A percentile compares a stretch with the other conserved stretches of the same genome.
Conservation (phyloP, 2,888 invertebrate genomes). For the Luperina nickerlii region DNA sequence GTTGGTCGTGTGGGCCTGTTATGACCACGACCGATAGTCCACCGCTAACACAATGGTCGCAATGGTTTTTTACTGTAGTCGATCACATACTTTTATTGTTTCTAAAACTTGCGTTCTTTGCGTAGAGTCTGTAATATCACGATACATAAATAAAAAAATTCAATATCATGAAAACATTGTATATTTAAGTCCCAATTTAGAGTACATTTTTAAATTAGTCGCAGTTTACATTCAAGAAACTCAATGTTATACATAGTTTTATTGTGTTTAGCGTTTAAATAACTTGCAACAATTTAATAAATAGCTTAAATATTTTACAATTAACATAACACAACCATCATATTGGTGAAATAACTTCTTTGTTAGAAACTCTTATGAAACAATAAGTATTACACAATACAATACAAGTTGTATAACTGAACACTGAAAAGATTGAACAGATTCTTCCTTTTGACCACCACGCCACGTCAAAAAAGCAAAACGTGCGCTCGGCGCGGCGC, state of each 20-base stretch:
- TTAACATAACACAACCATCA: slow-evolving; percentile 78
- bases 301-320: slow-evolving; percentile 68
- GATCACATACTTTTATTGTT: too few relatives aligned
- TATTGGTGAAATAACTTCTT: slow-evolving; percentile 66
- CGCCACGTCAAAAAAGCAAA: too few relatives aligned
- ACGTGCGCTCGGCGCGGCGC: too few relatives aligned
- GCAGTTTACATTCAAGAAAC: slow-evolving; percentile 58
- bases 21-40: background rate
- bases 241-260: slow-evolving; percentile 58
- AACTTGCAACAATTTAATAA: slow-evolving; percentile 69
- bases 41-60: background rate
- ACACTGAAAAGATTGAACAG: slow-evolving; percentile 21
- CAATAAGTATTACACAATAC: slow-evolving; percentile 46
- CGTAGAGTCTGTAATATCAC: background rate
- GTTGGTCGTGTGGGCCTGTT: background rate
- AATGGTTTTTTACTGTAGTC: background rate
- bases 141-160: slow-evolving; percentile 42
- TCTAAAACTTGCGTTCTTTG: too few relatives aligned
- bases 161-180: slow-evolving; percentile 80
- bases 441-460: background rate
- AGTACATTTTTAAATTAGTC: slow-evolving; percentile 61
- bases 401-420: slow-evolving; percentile 24
- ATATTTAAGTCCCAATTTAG: slow-evolving; percentile 76
- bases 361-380: slow-evolving; percentile 63
- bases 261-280: slow-evolving; percentile 61